Base-by-base conservation (phyloP, 2,113 vertebrate species). In the Petromus typicus region DNA sequence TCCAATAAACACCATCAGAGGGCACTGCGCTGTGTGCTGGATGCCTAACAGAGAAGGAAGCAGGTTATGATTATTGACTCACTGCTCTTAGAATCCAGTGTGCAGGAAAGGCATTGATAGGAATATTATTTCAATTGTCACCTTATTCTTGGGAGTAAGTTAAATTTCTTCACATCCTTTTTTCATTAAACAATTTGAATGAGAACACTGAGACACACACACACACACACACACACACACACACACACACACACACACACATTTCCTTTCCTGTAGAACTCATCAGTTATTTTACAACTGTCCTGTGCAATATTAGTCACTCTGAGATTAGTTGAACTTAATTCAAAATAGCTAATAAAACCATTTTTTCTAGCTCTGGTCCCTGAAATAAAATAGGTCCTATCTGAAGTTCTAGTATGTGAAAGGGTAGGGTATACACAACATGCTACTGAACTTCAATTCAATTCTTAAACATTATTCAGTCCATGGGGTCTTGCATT, bases 11-110 rank as follows among this genome's bases (percentile, higher is more conserved):
- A 32, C 0, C 2, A 18, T 57, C 7, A 48, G 1, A 11, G 30
- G 13, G 5, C 20, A 51, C 1, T 12, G 2, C 69, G 13, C 3
- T 48, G n/a, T 1, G 10, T 25, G 1, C 1, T 54, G 16, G 27
- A 20, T 63, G 61, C 32, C n/a, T 84, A n/a, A 63, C 3, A 69
- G 17, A 61, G 59, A 80, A 94, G n/a, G 48, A 67, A 71, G 48
- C 3, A 73, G 18, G 22, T n/a, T 5, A 34, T 27, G 8, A 2
- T 48, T 20, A 1, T 73, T 22, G 0, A 32, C 20, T 67, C 8
- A n/a, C 0, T 40, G 13, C 22, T 22, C 51, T 90, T 87, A 75
- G 5, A 69, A n/a, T 66, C 34, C 0, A n/a, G 7, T 69, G 2
- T 43, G 7, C 5, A 54, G 4, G 51, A 61, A 73, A 51, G 14